Evolutionary conservation across 2,113 vertebrate species (phyloP), one percentile per base, ranked within the genome.

Genomic region (Artemisiospiza belli): DNA sequence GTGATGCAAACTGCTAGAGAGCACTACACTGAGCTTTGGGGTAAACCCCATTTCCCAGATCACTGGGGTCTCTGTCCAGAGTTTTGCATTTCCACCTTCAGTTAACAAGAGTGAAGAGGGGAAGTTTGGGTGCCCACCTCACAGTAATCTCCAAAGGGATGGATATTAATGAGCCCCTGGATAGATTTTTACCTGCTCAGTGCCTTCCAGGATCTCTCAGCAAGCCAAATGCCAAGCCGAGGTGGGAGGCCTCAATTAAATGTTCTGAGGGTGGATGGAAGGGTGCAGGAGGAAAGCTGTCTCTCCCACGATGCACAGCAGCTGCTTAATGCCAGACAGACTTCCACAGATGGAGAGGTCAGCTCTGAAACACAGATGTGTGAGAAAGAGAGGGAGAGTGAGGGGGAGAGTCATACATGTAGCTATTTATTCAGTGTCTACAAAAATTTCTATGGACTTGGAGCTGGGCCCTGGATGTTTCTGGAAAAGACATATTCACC

Each of bases 301-400:
- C 61, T 63, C 51, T 79, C 22, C 47, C 12, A 22, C 3, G 0
- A 17, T 63, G 44, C 61, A 57, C 73, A 78, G 83, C 81, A 58
- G 67, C 83, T 93, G 83, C 77, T 84, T 69, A 49, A 11, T 51
- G 64, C 83, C 89, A 87, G 89, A 28, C n/a, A 54, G 62, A 55
- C 68, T 88, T 79, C 47, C 82, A 79, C 41, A 61, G 67, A 67
- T 58, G 75, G 57, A 54, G 95, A 79, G 84, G 91, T 96, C 93
- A 82, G 41, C 59, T 87, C 74, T 21, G 58, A 87, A 79, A 37
- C 77, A 61, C 83, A 91, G 89, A 57, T 89, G 87, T 89, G 57
- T 57, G 79, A 92, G 83, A 86, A 92, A 55, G 67, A 89, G 74
- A 88, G 80, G 44, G 67, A 35, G 67, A 77, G 64, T 35, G 84